phyloP scores from a whole-genome alignment of 2,888 invertebrate genomes.

The Standfussiana lucernea region DNA sequence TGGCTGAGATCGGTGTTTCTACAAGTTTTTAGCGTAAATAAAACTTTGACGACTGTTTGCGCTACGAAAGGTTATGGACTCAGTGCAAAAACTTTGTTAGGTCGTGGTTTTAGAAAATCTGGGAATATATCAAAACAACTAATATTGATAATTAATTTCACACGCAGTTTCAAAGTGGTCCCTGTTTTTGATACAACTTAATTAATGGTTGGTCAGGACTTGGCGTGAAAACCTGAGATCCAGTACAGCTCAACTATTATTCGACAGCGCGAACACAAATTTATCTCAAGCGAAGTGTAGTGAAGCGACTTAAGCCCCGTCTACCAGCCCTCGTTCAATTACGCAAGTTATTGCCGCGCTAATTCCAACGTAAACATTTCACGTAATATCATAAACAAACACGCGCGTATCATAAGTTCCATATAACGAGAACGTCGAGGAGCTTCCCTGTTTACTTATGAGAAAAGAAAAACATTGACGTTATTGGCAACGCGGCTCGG shows the following conservation, averaged over 20 bases:
- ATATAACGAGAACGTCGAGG: conserved; percentile 10
- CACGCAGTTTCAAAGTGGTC: neutral
- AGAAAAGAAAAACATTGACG: conserved; percentile 37
- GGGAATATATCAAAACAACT: neutral
- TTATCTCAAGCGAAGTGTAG: conserved; percentile 42
- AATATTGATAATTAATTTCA: neutral
- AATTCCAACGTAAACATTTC: conserved; percentile 58
- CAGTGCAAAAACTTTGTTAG: neutral
- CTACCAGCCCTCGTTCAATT: conserved; percentile 49
- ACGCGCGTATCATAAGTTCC: conserved; percentile 41
- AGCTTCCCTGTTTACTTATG: conserved; percentile 20
- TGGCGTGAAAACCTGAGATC: neutral
- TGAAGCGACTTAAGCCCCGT: conserved; percentile 35
- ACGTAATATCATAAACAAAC: conserved; percentile 54
- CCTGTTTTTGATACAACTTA: conserved; percentile 11
- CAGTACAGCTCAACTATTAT: conserved; percentile 7
- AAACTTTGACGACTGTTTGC: conserved; percentile 11
- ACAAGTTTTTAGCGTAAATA: conserved; percentile 19
- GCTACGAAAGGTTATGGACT: neutral
- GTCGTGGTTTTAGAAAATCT: neutral
- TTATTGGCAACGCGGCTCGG: conserved; percentile 19
- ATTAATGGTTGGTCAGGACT: conserved; percentile 2
- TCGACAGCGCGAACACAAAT: conserved; percentile 30
- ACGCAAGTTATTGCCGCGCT: conserved; percentile 51
- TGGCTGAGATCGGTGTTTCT: neutral